A percentile compares a stretch with the other conserved stretches of the same genome.
phyloP scores from a whole-genome alignment of 2,888 invertebrate genomes.

The Acrobeloides nanus region DNA sequence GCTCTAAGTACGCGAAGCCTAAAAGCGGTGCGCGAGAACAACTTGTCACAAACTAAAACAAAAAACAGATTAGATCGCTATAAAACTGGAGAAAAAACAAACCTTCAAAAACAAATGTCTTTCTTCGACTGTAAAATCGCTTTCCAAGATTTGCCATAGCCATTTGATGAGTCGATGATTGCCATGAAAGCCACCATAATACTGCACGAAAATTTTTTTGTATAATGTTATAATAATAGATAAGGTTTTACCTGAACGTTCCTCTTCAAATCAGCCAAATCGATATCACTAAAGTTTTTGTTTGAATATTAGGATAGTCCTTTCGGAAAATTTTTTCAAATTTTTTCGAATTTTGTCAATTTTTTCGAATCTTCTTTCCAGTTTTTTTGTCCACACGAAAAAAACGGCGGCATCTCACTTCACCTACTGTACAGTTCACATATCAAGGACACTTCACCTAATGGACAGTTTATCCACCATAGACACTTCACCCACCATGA shows the following conservation, averaged over 20 bases:
- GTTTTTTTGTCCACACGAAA: slow-evolving; percentile 3
- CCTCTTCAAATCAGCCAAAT: slow-evolving; percentile 75
- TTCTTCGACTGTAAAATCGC: slow-evolving; percentile 86
- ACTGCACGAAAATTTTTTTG: too few relatives aligned
- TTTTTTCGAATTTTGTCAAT: too few relatives aligned
- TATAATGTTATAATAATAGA: too few relatives aligned
- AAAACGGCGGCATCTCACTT: too few relatives aligned
- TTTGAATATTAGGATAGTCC: neutral
- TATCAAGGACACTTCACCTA: too few relatives aligned
- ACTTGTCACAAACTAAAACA: slow-evolving; percentile 94
- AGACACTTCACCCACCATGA: too few relatives aligned
- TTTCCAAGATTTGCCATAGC: slow-evolving; percentile 94
- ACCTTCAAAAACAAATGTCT: slow-evolving; percentile 82
- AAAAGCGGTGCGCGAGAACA: slow-evolving; percentile 90
- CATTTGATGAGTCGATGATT: slow-evolving; percentile 80
- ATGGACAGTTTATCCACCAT: too few relatives aligned
- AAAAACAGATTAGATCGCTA: neutral
- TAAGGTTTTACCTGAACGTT: too few relatives aligned
- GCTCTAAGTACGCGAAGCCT: slow-evolving; percentile 90
- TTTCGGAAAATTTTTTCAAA: neutral
- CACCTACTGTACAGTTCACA: too few relatives aligned
- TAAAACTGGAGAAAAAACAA: slow-evolving; percentile 4
- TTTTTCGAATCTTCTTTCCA: too few relatives aligned
- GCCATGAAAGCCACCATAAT: slow-evolving; percentile 98
- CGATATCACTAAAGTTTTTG: slow-evolving; percentile 83